These are phyloP conservation scores for Eulemur albifrons DNA, from an alignment of 2,797 vertebrate species.

Conservation along the genomic window DNA sequence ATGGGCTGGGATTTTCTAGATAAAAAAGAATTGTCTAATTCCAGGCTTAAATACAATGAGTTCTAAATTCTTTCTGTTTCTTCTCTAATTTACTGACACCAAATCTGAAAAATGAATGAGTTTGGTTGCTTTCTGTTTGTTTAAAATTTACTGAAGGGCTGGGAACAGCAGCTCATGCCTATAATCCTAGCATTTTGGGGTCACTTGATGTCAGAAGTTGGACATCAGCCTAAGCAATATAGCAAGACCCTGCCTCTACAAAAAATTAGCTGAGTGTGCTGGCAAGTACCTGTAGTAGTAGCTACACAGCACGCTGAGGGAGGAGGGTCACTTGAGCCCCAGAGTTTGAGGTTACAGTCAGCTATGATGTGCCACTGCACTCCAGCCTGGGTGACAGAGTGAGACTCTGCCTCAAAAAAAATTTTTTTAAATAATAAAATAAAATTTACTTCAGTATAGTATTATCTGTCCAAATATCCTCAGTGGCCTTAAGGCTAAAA, in stretches of 20 bases:
- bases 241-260: neutral
- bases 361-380: neutral
- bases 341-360: neutral
- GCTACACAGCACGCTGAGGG: neutral
- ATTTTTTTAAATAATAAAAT: neutral
- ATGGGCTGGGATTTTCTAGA: neutral
- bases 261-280: neutral
- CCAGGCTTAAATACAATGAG: neutral
- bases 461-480: neutral
- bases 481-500: neutral
- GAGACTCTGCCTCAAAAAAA: neutral
- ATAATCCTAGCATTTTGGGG: neutral
- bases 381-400: neutral
- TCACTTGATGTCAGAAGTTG: neutral
- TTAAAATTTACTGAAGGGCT: slow-evolving; percentile 1
- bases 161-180: neutral
- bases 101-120: neutral
- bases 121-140: neutral
- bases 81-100: neutral
- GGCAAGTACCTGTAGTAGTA: neutral
- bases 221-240: neutral
- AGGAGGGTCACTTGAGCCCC: neutral
- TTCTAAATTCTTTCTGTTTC: neutral
- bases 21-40: neutral
- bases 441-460: neutral